A percentile compares a stretch with the other conserved stretches of the same genome.
phyloP scores from a whole-genome alignment of 2,888 invertebrate species.

The Macrophya alboannulata region DNA sequence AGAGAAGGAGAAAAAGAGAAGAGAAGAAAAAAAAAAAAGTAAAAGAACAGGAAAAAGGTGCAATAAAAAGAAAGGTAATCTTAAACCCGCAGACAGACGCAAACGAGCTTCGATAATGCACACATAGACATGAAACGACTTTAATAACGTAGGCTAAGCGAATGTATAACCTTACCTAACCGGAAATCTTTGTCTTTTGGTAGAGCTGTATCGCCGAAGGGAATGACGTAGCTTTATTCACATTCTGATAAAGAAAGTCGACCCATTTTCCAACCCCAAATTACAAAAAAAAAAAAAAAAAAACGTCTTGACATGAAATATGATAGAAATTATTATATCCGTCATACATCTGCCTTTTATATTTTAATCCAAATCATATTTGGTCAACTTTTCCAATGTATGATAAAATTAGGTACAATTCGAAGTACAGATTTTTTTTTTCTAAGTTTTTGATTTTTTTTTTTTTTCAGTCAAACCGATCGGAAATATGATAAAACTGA shows the following conservation, averaged over 20 bases:
- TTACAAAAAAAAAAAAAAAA: neutral
- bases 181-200: conserved; percentile 43
- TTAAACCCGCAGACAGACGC: conserved; percentile 32
- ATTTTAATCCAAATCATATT: neutral
- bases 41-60: conserved; percentile 2
- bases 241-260: conserved; percentile 19
- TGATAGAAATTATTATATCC: neutral
- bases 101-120: conserved; percentile 46
- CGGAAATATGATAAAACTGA: neutral
- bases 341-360: neutral
- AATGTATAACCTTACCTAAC: neutral
- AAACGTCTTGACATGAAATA: neutral
- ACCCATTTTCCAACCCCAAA: neutral
- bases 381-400: neutral
- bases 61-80: conserved; percentile 46
- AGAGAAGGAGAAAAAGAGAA: neutral
- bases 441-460: neutral
- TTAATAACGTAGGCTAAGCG: conserved; percentile 26
- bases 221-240: conserved; percentile 18
- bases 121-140: conserved; percentile 42
- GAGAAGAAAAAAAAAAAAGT: neutral
- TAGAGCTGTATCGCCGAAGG: conserved; percentile 44
- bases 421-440: neutral
- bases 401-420: neutral
- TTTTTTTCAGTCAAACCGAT: neutral